Evolutionary conservation across 2,888 invertebrate species (phyloP), one percentile per base, ranked within the genome.

Genomic region (Caenorhabditis auriculariae): DNA sequence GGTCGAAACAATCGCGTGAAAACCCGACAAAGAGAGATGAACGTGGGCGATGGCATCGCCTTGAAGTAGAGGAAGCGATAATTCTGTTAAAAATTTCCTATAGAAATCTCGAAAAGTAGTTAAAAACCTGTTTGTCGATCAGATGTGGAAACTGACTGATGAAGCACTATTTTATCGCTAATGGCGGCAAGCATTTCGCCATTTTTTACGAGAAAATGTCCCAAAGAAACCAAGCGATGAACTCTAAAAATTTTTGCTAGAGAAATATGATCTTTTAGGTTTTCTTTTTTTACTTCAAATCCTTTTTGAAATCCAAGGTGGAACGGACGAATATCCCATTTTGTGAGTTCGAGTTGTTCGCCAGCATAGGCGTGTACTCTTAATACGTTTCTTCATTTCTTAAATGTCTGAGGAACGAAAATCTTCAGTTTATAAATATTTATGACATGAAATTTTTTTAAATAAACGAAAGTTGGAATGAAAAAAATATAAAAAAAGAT

Each of bases 11-110:
- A 79, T 54, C 1, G 74, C 70, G 32, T 76, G 76, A 24, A 58
- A 56, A 2, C 76, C 78, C 41, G 61, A 68, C 4, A 63, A 67
- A n/a, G 76, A 74, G 2, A 76, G 50, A 48, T 77, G 77, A 21
- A 78, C 52, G 26, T 72, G 51, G 3, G 67, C 61, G 19, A 76
- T 66, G 23, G 63, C 60, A 46, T 72, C 66, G 5, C 60, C 58
- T 0, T 49, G 35, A 6, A 60, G 51, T 3, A 75, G 54, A 2
- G 69, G 68, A n/a, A 77, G 55, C 7, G 47, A 7, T 15, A 77
- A 45, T 51, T 73, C 74, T 71, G 49, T 9, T 63, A 63, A 28
- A 42, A 43, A 42, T 32, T 3, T 32, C 4, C 29, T 47, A 28
- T 39, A 39, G 15, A 19, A 2, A 26, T 43, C 6, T 9, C 15